Conservation (phyloP, 2,888 invertebrate genomes). For the Erpobdella octoculata region DNA sequence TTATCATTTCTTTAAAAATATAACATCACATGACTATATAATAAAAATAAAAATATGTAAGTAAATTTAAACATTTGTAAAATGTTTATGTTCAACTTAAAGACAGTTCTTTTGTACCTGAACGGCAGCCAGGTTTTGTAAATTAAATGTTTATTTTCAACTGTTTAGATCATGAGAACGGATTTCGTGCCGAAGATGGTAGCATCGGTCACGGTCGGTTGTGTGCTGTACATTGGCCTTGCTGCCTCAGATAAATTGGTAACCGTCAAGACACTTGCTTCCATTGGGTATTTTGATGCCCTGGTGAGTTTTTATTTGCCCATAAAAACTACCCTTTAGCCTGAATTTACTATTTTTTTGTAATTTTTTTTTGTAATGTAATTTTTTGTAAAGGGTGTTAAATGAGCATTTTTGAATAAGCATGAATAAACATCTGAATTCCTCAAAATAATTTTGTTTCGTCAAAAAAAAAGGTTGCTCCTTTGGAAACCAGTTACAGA, state of each 20-base stretch:
- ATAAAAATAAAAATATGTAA: background rate
- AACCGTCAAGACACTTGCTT: constrained; percentile 37
- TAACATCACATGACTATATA: background rate
- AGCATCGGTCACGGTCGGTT: constrained; percentile 40
- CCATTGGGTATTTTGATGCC: constrained; percentile 39
- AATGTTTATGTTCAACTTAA: background rate
- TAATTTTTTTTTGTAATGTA: background rate
- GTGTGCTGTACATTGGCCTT: constrained; percentile 36
- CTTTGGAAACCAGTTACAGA: constrained; percentile 44
- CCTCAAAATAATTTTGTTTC: background rate
- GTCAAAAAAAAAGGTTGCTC: constrained; percentile 41
- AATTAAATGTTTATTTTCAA: background rate
- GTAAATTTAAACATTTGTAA: background rate
- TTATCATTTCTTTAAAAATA: background rate
- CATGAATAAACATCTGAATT: background rate
- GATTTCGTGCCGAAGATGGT: constrained; percentile 48
- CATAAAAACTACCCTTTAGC: too few species aligned
- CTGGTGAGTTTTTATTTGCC: constrained; percentile 32
- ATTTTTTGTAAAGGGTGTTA: background rate
- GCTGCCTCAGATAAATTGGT: constrained; percentile 35
- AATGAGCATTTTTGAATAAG: background rate
- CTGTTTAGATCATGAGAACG: constrained; percentile 45
- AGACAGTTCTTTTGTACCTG: background rate
- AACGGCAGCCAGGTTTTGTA: background rate
- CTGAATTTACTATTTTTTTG: too few species aligned